Base-by-base conservation (phyloP, 2,113 vertebrate genomes). In the Misgurnus anguillicaudatus region DNA sequence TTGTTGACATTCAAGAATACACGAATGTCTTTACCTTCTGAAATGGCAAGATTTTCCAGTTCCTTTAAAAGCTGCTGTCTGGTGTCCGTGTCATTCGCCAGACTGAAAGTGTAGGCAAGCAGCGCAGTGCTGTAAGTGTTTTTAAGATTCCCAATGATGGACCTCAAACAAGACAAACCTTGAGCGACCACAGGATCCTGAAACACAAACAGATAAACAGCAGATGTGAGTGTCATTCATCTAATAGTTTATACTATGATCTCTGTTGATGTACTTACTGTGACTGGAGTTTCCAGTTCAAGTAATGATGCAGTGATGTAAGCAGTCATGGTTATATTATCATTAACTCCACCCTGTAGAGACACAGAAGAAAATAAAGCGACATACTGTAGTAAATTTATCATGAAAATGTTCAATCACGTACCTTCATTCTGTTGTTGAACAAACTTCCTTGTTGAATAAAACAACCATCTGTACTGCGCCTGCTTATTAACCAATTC, bases 91-190 rank as follows among this genome's bases (percentile, higher is more conserved):
- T 94, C 91, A 53, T 88, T 90, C 36, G 94, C 93, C 87, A 97
- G 87, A 67, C 93, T 90, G 0, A 96, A 96, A 80, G 93, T 92
- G 64, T 96, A 97, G 9, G 94, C 92, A 83, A 95, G 57, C 70
- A 96, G 88, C 0, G 94, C 94, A 75, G 94, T 91, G 3, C 91
- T 91, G 78, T 96, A 95, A 47, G 89, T 82, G 80, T 92, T 91
- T 80, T 80, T 81, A 48, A 88, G 36, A 77, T 75, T 70, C 55
- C 41, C 36, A 4, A 89, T 9, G 57, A 87, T 88, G 0, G 6
- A 57, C 61, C 57, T 86, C 1, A 96, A 85, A 83, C 93, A 97
- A 10, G 81, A 85, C 10, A 97, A 81, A 61, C 94, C 93, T 55
- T 80, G 89, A 0, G 1, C 77, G 66, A 95, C 80, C 69, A 88